Evolutionary conservation across 2,797 vertebrate species (phyloP), one percentile per base, ranked within the genome.

Genomic region (Cyprinodon diabolis): DNA sequence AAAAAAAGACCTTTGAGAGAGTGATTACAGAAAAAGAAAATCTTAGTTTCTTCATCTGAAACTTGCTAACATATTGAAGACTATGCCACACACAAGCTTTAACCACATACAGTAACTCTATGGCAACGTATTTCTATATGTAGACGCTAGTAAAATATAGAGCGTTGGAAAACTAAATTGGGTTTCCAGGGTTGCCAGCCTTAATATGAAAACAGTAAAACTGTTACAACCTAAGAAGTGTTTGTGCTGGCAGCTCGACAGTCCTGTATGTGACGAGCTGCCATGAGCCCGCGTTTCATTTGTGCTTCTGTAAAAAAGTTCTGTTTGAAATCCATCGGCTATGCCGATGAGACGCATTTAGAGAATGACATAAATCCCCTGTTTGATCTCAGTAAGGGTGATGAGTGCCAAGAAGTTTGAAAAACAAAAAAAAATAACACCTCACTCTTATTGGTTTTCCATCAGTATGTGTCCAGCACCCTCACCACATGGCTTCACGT

Each of bases 141-240:
- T 83, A 83, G 79, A 89, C 76, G 73, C 65, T 79, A 87, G 81
- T 85, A 83, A 80, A 60, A 81, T 78, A 89, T 85, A 85, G 80
- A 75, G 40, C 23, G 69, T 80, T 82, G 87, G 88, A 93, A 94
- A 93, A 92, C 93, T 83, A 76, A 93, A 94, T 92, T 81, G 83
- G 84, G 54, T 87, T 91, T 92, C 92, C 77, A 76, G 84, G 76
- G 80, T 85, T 92, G 92, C 94, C 93, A 95, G 88, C 80, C 83
- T 82, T 91, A 91, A 91, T 92, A 92, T 93, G 93, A 94, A 92
- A 92, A 93, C 90, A 82, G 86, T 93, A 93, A 93, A 93, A 93
- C 86, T 92, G 89, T 92, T 93, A 94, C 91, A 93, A 92, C 89
- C 91, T 90, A 88, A 93, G 89, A 93, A 91, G 91, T 92, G 93